phyloP scores from a whole-genome alignment of 2,888 invertebrate genomes.

The Coelopa pilipes region DNA sequence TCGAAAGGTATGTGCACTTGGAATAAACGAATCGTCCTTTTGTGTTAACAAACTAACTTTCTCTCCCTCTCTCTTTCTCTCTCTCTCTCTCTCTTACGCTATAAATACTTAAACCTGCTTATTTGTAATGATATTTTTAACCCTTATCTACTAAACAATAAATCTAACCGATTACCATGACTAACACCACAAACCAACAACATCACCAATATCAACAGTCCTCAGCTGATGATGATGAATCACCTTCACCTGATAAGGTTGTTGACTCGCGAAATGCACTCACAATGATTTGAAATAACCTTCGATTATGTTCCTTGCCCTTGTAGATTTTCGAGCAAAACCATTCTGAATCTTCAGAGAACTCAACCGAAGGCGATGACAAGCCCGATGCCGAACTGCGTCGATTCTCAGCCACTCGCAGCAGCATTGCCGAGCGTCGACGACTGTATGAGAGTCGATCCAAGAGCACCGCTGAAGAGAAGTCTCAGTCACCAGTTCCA shows the following conservation, averaged over 20 bases:
- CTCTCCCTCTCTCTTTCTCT: slow-evolving; percentile 3
- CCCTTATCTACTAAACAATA: slow-evolving; percentile 26
- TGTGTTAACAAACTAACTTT: not conserved
- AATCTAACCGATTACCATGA: slow-evolving; percentile 6
- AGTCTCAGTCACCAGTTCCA: slow-evolving; percentile 79
- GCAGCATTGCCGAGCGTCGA: slow-evolving; percentile 81
- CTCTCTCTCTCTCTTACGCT: not conserved
- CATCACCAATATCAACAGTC: slow-evolving; percentile 51
- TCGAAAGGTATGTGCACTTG: slow-evolving; percentile 70
- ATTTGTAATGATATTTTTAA: not conserved
- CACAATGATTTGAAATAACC: not conserved
- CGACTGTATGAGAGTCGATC: slow-evolving; percentile 82
- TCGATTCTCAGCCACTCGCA: slow-evolving; percentile 73
- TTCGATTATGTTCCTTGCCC: slow-evolving; percentile 2
- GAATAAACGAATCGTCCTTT: not conserved
- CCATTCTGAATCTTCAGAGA: slow-evolving; percentile 67
- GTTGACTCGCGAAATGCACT: slow-evolving; percentile 41
- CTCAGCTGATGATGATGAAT: slow-evolving; percentile 65
- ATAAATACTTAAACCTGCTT: slow-evolving; percentile 2
- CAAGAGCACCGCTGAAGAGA: slow-evolving; percentile 75
- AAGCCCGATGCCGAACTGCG: slow-evolving; percentile 69
- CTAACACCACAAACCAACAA: slow-evolving; percentile 39
- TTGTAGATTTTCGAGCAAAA: slow-evolving; percentile 64
- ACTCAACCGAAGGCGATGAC: slow-evolving; percentile 69
- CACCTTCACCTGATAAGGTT: slow-evolving; percentile 65